These are phyloP conservation scores for Siniperca chuatsi DNA, from an alignment of 2,113 vertebrate species.

Conservation along the genomic window DNA sequence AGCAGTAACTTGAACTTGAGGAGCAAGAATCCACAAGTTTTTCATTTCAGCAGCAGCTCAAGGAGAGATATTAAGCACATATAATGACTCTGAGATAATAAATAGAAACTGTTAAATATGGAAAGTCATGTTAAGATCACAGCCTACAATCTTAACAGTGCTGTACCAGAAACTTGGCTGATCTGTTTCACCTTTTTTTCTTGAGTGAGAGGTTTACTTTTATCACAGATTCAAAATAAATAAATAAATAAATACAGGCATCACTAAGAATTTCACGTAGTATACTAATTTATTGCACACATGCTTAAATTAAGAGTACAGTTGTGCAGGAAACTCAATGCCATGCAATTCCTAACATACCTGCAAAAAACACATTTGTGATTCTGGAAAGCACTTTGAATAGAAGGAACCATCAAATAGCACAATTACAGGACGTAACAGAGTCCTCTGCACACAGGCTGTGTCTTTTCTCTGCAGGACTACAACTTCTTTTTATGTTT, in stretches of 20 bases:
- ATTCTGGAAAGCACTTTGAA: not conserved
- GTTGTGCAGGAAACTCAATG: not conserved
- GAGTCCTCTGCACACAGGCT: conserved; percentile 8
- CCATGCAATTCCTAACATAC: not conserved
- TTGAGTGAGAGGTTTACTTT: not conserved
- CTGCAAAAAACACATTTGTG: not conserved
- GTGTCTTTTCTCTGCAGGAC: not conserved
- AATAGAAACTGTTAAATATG: conserved; percentile 59
- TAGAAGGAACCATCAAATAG: conserved; percentile 1
- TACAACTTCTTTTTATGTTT: not conserved
- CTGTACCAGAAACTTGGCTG: not conserved
- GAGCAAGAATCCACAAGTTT: conserved; percentile 17
- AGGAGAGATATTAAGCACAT: conserved; percentile 48
- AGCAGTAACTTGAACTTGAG: conserved; percentile 14
- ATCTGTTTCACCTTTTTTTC: not conserved
- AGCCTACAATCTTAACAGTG: not conserved
- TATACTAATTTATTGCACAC: not conserved
- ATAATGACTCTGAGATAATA: conserved; percentile 52
- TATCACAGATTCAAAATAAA: not conserved
- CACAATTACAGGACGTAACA: not conserved
- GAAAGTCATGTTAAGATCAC: conserved; percentile 38
- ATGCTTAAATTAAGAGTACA: not conserved
- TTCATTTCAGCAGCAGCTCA: conserved; percentile 36
- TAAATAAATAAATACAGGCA: not conserved
- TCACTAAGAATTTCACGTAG: not conserved